These are phyloP conservation scores for Pedetes capensis DNA, from an alignment of 2,113 vertebrate species.

Conservation along the genomic window DNA sequence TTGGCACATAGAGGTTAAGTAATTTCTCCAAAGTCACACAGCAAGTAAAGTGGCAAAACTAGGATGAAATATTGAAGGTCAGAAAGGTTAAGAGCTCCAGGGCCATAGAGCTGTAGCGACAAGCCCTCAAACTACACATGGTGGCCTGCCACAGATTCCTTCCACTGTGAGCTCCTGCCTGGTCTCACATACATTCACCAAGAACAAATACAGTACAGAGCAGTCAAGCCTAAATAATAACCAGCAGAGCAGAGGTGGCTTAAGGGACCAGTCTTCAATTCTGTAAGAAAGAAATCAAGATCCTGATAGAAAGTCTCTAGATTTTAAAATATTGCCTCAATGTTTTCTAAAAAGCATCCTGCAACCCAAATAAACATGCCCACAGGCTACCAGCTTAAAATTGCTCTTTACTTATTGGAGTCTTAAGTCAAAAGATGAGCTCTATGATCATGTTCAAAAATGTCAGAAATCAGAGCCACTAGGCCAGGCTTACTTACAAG, in stretches of 20 bases:
- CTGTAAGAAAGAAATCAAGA: neutral
- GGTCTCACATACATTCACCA: neutral
- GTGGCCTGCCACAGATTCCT: neutral
- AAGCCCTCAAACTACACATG: neutral
- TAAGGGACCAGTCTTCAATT: neutral
- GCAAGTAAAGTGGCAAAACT: neutral
- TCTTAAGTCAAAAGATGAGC: neutral
- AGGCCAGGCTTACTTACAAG: neutral
- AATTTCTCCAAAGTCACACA: conserved; percentile 25
- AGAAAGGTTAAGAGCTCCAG: neutral
- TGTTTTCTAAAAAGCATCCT: conserved; percentile 1
- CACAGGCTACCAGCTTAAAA: neutral
- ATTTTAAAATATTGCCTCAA: neutral
- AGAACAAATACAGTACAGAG: neutral
- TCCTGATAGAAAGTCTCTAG: neutral
- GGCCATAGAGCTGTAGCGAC: neutral
- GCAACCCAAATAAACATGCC: neutral
- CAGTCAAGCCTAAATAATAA: neutral
- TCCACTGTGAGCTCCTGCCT: neutral
- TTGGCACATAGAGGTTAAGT: neutral
- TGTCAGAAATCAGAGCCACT: neutral
- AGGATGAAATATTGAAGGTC: neutral
- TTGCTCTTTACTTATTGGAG: neutral
- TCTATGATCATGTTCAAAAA: neutral
- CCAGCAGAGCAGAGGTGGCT: neutral